Evolutionary conservation across 2,113 vertebrate genomes (phyloP).

Genomic region (Acanthochromis polyacanthus): DNA sequence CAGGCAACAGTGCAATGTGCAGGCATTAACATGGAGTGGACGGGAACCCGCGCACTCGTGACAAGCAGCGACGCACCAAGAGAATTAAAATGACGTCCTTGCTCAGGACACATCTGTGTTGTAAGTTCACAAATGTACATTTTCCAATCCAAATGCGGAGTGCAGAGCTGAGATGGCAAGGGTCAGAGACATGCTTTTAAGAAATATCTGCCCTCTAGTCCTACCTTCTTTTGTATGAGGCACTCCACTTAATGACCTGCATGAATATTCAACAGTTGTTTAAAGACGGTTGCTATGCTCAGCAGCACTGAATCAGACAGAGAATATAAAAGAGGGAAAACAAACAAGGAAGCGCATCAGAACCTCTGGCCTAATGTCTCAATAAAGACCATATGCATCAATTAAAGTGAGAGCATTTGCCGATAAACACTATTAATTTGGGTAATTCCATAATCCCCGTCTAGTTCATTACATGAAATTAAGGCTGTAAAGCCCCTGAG

Average conservation of each 20-base stretch:
- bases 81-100: conserved; percentile 49
- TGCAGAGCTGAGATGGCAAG: not conserved
- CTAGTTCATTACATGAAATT: conserved; percentile 62
- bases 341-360: conserved; percentile 12
- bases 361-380: conserved; percentile 18
- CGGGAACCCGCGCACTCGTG: not conserved
- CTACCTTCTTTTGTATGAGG: conserved; percentile 32
- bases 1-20: not conserved
- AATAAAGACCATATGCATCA: conserved; percentile 22
- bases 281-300: conserved; percentile 6
- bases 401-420: conserved; percentile 22
- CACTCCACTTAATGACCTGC: conserved; percentile 12
- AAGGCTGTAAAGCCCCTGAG: conserved; percentile 33
- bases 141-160: conserved; percentile 32
- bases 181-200: conserved; percentile 17
- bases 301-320: not conserved
- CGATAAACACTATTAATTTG: conserved; percentile 47
- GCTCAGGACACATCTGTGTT: not conserved
- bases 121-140: not conserved
- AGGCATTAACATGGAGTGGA: conserved; percentile 14
- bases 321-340: conserved; percentile 33
- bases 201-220: conserved; percentile 6
- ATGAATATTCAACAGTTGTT: conserved; percentile 57
- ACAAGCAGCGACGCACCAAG: not conserved
- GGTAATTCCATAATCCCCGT: conserved; percentile 43